Evolutionary conservation across 2,113 vertebrate species (phyloP).

Genomic region (Acanthochromis polyacanthus): DNA sequence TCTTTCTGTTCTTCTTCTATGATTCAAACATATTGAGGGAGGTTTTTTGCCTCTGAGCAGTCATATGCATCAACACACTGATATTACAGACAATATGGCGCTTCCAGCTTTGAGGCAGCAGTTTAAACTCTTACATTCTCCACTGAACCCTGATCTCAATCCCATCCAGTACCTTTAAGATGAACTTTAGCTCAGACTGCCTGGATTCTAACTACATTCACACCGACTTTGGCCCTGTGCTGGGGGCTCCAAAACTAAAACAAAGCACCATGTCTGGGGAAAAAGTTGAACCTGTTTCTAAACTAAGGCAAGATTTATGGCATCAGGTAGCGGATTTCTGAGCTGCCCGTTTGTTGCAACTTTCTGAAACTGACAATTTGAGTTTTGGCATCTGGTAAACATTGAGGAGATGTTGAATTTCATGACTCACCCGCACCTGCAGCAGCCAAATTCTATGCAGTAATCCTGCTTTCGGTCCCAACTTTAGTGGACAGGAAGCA

Average conservation of each 20-base stretch:
- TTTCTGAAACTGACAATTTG: no score
- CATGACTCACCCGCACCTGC: no score
- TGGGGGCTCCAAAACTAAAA: background rate
- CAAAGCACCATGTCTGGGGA: background rate
- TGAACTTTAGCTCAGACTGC: background rate
- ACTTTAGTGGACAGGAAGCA: no score
- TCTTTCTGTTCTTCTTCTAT: constrained; percentile 3
- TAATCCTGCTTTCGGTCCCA: no score
- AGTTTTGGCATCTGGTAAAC: no score
- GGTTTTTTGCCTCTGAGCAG: background rate
- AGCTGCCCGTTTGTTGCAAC: no score
- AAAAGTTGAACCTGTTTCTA: background rate
- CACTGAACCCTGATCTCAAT: background rate
- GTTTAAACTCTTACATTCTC: no score
- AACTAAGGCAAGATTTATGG: background rate
- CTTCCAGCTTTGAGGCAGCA: background rate
- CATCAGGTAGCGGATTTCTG: no score
- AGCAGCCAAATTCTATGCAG: no score
- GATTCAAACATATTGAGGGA: constrained; percentile 14
- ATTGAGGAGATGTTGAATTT: no score
- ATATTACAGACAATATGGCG: background rate
- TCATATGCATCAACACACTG: background rate
- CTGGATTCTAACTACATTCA: background rate
- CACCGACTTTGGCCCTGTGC: background rate
- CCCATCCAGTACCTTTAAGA: background rate